Evolutionary conservation across 2,797 vertebrate genomes (phyloP).

Genomic region (Eidolon dupreanum): DNA sequence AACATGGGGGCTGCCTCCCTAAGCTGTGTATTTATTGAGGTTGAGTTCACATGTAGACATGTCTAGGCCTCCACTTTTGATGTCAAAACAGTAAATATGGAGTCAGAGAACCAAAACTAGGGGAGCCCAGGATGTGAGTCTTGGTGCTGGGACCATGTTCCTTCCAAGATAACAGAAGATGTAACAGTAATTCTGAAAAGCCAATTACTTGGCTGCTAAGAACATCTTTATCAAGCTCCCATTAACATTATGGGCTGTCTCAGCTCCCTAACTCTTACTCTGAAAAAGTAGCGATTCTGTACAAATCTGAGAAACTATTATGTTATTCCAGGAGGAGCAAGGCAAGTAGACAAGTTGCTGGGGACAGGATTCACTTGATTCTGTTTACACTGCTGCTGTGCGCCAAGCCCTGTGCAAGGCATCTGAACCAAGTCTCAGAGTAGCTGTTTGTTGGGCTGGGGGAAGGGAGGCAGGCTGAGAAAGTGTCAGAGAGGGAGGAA

Average conservation of each 20-base stretch:
- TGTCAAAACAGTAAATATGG: neutral
- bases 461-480: slow-evolving; percentile 12
- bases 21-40: neutral
- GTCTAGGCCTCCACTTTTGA: neutral
- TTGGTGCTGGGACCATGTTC: neutral
- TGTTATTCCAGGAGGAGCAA: neutral
- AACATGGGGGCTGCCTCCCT: neutral
- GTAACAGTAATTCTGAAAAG: neutral
- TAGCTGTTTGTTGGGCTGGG: neutral
- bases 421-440: neutral
- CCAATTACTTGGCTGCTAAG: neutral
- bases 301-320: neutral
- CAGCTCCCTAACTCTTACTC: neutral
- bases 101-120: neutral
- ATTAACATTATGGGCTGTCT: neutral
- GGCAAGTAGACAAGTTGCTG: neutral
- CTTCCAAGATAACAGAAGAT: neutral
- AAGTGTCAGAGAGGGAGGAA: slow-evolving; percentile 70
- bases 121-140: neutral
- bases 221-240: neutral
- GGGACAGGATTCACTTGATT: neutral
- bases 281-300: neutral
- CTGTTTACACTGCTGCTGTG: neutral
- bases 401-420: neutral
- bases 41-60: neutral